Conservation (phyloP, 2,797 vertebrate species). For the Epinephelus coioides region DNA sequence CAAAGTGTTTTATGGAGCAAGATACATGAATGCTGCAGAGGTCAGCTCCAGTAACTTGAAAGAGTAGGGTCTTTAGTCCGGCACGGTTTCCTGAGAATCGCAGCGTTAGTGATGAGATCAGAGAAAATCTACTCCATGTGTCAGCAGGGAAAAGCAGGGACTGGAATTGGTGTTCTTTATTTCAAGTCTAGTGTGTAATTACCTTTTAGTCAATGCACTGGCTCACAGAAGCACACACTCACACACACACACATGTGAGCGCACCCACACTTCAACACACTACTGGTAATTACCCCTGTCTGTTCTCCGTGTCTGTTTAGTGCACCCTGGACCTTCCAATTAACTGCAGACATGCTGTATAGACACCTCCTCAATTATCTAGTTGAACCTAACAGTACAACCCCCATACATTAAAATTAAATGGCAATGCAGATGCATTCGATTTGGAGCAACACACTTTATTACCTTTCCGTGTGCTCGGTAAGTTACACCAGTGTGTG, state of each 20-base stretch:
- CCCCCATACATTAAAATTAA: slow-evolving; percentile 36
- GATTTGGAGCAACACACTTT: slow-evolving; percentile 18
- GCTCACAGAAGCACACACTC: slow-evolving; percentile 1
- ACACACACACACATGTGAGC: slow-evolving; percentile 1
- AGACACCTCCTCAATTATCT: slow-evolving; percentile 48
- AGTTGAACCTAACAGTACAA: slow-evolving; percentile 47
- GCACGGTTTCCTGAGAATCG: slow-evolving; percentile 6
- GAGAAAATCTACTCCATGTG: slow-evolving; percentile 45
- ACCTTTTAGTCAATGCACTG: slow-evolving; percentile 41
- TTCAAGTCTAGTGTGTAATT: slow-evolving; percentile 58
- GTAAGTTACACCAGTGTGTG: slow-evolving; percentile 10
- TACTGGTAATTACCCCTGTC: slow-evolving; percentile 62
- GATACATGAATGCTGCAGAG: slow-evolving; percentile 36
- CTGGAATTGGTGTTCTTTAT: slow-evolving; percentile 56
- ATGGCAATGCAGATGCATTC: slow-evolving; percentile 25
- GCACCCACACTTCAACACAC: slow-evolving; percentile 20
- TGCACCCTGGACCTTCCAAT: slow-evolving; percentile 65
- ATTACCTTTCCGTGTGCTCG: slow-evolving; percentile 2
- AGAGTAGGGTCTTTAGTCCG: slow-evolving; percentile 14
- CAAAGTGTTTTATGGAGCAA: slow-evolving; percentile 36
- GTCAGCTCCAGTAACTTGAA: slow-evolving; percentile 47
- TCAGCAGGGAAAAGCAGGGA: slow-evolving; percentile 39
- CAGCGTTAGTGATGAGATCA: slow-evolving; percentile 44
- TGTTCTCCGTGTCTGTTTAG: slow-evolving; percentile 63
- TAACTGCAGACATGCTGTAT: slow-evolving; percentile 51